These are phyloP conservation scores for Lamprologus tigripictilis DNA, from an alignment of 2,113 vertebrate species.

Conservation along the genomic window DNA sequence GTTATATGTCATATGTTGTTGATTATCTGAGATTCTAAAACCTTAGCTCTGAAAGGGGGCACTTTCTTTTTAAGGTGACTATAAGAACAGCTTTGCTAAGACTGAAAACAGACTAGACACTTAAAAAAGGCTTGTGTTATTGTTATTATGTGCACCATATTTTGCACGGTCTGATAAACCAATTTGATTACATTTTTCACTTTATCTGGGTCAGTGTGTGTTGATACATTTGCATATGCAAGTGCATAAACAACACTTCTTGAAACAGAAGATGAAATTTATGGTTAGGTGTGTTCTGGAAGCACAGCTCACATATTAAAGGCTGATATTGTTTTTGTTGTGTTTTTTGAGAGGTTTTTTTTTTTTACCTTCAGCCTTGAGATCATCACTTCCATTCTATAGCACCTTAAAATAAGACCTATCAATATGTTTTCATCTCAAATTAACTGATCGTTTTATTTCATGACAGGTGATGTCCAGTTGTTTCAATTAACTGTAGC, in stretches of 20 bases:
- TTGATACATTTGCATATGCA: background rate
- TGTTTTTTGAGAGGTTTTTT: background rate
- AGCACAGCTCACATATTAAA: background rate
- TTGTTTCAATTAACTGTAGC: background rate
- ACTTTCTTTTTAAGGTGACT: background rate
- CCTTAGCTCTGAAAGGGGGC: background rate
- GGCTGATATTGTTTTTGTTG: background rate
- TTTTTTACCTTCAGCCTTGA: background rate
- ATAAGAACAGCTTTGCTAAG: background rate
- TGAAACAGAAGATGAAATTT: background rate
- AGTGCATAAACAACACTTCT: background rate
- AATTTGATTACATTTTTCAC: background rate
- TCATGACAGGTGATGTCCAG: background rate
- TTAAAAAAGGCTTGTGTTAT: background rate
- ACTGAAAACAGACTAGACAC: background rate
- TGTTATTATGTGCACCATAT: background rate
- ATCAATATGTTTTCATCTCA: background rate
- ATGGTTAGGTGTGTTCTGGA: background rate
- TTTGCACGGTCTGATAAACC: background rate
- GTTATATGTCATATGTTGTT: background rate
- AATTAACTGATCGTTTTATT: background rate
- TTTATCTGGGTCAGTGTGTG: background rate
- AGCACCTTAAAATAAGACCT: constrained; percentile 15
- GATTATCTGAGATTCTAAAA: background rate
- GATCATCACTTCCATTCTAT: background rate